phyloP scores from a whole-genome alignment of 2,888 invertebrate species.

The Micropterix aruncella region DNA sequence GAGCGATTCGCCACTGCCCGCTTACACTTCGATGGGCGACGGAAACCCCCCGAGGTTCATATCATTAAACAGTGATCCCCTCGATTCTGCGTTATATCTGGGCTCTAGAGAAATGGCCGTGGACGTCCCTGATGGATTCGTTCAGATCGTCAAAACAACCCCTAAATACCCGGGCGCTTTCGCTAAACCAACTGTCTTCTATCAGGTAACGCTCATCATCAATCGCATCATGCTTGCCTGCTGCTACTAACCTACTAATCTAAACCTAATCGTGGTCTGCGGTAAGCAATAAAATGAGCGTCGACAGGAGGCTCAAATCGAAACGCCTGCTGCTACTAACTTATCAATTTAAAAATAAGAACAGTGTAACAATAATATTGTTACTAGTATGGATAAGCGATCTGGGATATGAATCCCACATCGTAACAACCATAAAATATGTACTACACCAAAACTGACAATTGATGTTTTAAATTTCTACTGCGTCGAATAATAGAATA shows the following conservation, averaged over 20 bases:
- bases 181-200: conserved; percentile 32
- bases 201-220: conserved; percentile 33
- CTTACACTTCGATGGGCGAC: conserved; percentile 27
- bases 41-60: conserved; percentile 33
- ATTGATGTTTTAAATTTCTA: too few relatives aligned
- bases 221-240: neutral
- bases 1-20: conserved; percentile 14
- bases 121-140: conserved; percentile 80
- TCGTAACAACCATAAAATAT: too few relatives aligned
- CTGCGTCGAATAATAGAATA: too few relatives aligned
- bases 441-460: too few relatives aligned
- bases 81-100: conserved; percentile 20
- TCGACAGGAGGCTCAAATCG: too few relatives aligned
- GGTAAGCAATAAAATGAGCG: too few relatives aligned
- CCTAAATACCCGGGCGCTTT: conserved; percentile 49
- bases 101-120: conserved; percentile 58
- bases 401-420: too few relatives aligned
- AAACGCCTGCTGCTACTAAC: too few relatives aligned
- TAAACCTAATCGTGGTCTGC: too few relatives aligned
- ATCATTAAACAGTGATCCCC: conserved; percentile 26
- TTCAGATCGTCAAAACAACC: conserved; percentile 65
- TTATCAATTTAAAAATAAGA: too few relatives aligned
- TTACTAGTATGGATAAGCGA: too few relatives aligned
- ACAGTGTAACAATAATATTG: too few relatives aligned
- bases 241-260: neutral